Evolutionary conservation across 2,888 invertebrate genomes (phyloP), one percentile per base, ranked within the genome.

Genomic region (Scelioninae gen. 1): DNA sequence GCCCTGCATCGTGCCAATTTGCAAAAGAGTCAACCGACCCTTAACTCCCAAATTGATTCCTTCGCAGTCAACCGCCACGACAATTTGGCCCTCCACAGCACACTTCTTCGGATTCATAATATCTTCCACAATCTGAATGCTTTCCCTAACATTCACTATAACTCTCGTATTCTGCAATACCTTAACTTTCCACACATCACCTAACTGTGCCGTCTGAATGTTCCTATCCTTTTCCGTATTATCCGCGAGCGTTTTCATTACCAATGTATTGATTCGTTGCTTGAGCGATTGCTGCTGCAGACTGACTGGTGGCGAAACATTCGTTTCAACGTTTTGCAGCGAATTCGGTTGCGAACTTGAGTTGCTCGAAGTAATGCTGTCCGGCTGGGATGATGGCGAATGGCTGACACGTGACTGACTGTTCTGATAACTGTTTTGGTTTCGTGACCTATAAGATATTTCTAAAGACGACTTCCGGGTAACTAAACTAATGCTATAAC

Each of bases 41-140:
- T 97, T 97, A 0, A 96, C 93, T 23, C 98, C 98, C 81, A 98
- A 93, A 93, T 98, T 98, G 68, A 98, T 96, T 13, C 98, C 98
- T 93, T 98, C 98, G 88, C 97, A 97, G 91, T 98, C 98, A 89
- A 98, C 95, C 0, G 97, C 97, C 23, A 98, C 94, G 68, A 94
- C 94, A 65, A 93, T 71, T 88, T 93, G 93, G 31, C 93, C 92
- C 60, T 92, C 89, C 0, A 77, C 16, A 3, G 92, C 55, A 77
- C 83, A 69, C 81, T 86, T 85, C 83, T 86, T 89, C 1, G 94
- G 93, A 85, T 94, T 94, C 91, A 96, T 94, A 84, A 96, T 95
- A 80, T 96, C 95, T 60, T 96, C 96, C 65, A 96, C 94, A 77
- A 97, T 94, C 88, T 96, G 94, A 49, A 95, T 93, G 91, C 96